A percentile compares a stretch with the other conserved stretches of the same genome.
Conservation (phyloP, 2,888 invertebrate genomes). For the Electrophaes corylata region DNA sequence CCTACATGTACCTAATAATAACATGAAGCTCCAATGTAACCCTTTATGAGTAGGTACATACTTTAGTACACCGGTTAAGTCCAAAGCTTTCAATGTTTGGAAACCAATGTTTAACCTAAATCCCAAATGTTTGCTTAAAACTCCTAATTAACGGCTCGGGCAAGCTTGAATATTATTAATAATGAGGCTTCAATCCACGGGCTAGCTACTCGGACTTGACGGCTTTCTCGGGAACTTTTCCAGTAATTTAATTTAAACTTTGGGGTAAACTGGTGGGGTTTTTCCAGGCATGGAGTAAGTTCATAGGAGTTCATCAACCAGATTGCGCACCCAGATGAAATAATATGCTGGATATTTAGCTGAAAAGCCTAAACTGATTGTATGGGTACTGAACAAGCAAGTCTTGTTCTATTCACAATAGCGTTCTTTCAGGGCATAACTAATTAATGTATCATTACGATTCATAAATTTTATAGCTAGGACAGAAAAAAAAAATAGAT, state of each 20-base stretch:
- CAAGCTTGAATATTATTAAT: constrained; percentile 56
- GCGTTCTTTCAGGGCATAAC: no score
- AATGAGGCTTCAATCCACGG: constrained; percentile 41
- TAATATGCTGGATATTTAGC: no score
- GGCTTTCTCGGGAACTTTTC: constrained; percentile 45
- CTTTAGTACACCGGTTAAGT: neutral
- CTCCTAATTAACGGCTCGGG: constrained; percentile 51
- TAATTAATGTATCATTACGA: no score
- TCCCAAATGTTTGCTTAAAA: constrained; percentile 29
- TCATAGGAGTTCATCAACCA: no score
- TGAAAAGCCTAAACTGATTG: no score
- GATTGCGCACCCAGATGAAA: no score
- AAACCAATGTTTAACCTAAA: neutral
- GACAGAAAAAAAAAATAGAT: no score
- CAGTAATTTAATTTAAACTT: constrained; percentile 55
- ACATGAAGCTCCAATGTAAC: neutral
- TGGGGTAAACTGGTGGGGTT: constrained; percentile 39
- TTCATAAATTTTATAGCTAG: no score
- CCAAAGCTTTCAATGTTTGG: neutral
- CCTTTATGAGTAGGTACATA: neutral
- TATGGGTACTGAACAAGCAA: no score
- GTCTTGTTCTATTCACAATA: no score
- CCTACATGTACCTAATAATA: no score
- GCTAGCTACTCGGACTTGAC: constrained; percentile 39
- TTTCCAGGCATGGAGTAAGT: constrained; percentile 13